Evolutionary conservation across 35 echinoderm and acorn worm genomes (phyloP).

Genomic region (Heliocidaris erythrogramma): DNA sequence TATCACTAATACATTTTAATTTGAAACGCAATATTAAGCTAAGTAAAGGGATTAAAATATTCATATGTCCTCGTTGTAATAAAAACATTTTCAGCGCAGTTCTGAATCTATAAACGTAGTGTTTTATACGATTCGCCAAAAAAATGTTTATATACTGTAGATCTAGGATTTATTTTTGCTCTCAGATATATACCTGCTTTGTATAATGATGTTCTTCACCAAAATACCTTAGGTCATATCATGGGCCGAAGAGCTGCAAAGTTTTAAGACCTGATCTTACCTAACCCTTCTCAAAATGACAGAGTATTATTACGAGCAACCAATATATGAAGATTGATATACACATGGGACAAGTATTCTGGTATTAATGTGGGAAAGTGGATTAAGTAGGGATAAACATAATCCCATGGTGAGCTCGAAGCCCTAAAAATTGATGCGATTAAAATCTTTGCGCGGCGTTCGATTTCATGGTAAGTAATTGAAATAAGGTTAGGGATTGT

Average conservation of each 20-base stretch:
- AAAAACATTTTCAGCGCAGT: too few species aligned
- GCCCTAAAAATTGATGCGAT: background rate
- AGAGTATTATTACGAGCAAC: background rate
- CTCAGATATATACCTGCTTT: too few species aligned
- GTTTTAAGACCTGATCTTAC: background rate
- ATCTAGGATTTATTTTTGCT: too few species aligned
- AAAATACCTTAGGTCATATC: background rate
- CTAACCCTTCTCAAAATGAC: background rate
- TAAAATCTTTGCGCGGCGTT: background rate
- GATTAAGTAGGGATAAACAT: background rate
- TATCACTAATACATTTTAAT: too few species aligned
- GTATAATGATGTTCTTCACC: too few species aligned
- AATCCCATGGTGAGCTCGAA: background rate
- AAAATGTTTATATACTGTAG: too few species aligned
- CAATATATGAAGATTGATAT: background rate
- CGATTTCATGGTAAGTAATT: background rate
- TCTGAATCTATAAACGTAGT: too few species aligned
- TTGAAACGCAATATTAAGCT: too few species aligned
- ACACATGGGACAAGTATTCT: background rate
- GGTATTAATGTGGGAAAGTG: background rate
- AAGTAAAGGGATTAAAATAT: too few species aligned
- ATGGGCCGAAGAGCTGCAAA: background rate
- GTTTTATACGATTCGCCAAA: too few species aligned
- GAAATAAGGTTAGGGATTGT: background rate
- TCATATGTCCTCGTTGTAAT: too few species aligned